Evolutionary conservation across 2,113 vertebrate genomes (phyloP).

Genomic region (Chamaetylas fuelleborni): DNA sequence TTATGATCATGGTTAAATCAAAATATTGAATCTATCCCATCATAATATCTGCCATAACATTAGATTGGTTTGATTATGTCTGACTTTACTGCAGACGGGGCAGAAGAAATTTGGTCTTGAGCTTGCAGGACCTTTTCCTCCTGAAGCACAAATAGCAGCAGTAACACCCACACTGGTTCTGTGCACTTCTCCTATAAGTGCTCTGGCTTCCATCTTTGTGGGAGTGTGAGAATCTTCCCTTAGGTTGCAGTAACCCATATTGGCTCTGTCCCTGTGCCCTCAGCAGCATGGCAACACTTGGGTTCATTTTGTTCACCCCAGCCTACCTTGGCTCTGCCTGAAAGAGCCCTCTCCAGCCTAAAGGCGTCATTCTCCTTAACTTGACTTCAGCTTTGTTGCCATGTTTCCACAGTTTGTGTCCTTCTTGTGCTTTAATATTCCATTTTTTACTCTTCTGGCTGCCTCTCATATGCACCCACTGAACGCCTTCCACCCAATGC

Average conservation of each 20-base stretch:
- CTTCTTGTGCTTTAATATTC: neutral
- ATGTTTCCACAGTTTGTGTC: neutral
- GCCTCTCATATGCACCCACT: neutral
- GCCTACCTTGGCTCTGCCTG: neutral
- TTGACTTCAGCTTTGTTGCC: neutral
- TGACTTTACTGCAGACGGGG: neutral
- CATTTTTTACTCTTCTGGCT: neutral
- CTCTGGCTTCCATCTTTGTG: neutral
- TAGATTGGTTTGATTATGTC: constrained; percentile 20
- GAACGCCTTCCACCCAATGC: neutral
- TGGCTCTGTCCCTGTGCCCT: neutral
- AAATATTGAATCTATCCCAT: constrained; percentile 50
- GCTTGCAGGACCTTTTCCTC: neutral
- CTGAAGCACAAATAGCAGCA: neutral
- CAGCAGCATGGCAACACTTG: neutral
- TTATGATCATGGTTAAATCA: constrained; percentile 19
- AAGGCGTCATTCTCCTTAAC: neutral
- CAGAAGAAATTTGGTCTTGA: neutral
- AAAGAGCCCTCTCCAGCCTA: neutral
- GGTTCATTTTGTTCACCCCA: neutral
- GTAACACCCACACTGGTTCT: neutral
- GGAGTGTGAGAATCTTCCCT: neutral
- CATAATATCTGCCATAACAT: constrained; percentile 39
- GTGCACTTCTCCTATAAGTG: neutral
- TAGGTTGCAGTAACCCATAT: accelerated